These are phyloP conservation scores for Yponomeuta plumbellus DNA, from an alignment of 2,888 invertebrate species.

Conservation along the genomic window DNA sequence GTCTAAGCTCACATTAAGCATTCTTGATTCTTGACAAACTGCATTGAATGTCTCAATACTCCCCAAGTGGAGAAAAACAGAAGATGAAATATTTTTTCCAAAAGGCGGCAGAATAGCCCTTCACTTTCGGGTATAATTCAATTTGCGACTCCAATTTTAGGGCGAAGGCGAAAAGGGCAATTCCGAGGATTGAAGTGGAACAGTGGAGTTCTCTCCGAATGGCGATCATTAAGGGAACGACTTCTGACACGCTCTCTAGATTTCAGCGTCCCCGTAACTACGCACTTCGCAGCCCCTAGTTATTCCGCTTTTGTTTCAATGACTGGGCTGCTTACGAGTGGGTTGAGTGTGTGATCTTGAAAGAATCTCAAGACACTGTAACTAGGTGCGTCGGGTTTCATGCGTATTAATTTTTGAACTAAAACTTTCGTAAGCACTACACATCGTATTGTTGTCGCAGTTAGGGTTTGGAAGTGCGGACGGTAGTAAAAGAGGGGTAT, in stretches of 20 bases:
- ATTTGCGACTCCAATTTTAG: conserved; percentile 1
- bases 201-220: background rate
- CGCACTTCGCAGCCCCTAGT: background rate
- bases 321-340: too few species aligned
- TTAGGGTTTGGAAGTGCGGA: too few species aligned
- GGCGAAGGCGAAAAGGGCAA: background rate
- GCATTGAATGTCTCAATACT: too few species aligned
- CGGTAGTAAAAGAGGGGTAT: too few species aligned
- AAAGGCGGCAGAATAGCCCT: background rate
- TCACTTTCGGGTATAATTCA: background rate
- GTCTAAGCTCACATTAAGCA: too few species aligned
- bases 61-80: background rate
- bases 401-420: too few species aligned
- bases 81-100: background rate
- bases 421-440: too few species aligned
- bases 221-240: background rate
- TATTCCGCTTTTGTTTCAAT: background rate
- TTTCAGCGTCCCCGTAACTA: background rate
- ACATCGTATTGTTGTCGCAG: too few species aligned
- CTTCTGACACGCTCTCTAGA: background rate
- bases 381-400: too few species aligned
- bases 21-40: too few species aligned
- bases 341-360: too few species aligned
- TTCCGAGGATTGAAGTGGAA: background rate
- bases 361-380: too few species aligned